A percentile compares a stretch with the other conserved stretches of the same genome.
Conservation (phyloP, 2,888 invertebrate genomes). For the Corythucha ciliata region DNA sequence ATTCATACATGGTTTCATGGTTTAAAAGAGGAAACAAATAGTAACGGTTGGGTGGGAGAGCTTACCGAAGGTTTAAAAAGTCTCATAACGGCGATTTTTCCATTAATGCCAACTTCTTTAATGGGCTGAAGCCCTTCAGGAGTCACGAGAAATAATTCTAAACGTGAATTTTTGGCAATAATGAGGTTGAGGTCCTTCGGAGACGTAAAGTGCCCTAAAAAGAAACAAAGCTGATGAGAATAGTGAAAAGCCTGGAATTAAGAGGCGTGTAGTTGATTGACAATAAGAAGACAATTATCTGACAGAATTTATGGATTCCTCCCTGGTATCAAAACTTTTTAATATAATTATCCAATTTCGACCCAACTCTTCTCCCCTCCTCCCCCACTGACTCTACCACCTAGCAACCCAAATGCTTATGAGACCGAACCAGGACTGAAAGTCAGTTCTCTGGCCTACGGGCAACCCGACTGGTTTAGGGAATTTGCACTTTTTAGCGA, state of each 20-base stretch:
- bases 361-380: no score
- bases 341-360: neutral
- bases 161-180: conserved; percentile 84
- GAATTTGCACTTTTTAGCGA: no score
- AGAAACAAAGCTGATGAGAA: neutral
- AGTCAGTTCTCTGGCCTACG: no score
- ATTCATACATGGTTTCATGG: conserved; percentile 18
- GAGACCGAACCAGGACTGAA: no score
- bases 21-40: neutral
- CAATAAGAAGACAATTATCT: neutral
- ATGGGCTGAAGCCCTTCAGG: conserved; percentile 90
- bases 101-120: conserved; percentile 91
- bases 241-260: neutral
- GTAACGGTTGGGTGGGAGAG: conserved; percentile 13
- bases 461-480: no score
- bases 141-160: conserved; percentile 92
- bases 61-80: conserved; percentile 81
- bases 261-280: neutral
- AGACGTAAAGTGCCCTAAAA: conserved; percentile 87
- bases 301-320: neutral
- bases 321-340: neutral
- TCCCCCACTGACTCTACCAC: no score
- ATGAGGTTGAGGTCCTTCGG: conserved; percentile 88
- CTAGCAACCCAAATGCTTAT: no score
- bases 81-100: conserved; percentile 89